Conservation (phyloP, 2,888 invertebrate species). For the Agonopterix alstromeriana region DNA sequence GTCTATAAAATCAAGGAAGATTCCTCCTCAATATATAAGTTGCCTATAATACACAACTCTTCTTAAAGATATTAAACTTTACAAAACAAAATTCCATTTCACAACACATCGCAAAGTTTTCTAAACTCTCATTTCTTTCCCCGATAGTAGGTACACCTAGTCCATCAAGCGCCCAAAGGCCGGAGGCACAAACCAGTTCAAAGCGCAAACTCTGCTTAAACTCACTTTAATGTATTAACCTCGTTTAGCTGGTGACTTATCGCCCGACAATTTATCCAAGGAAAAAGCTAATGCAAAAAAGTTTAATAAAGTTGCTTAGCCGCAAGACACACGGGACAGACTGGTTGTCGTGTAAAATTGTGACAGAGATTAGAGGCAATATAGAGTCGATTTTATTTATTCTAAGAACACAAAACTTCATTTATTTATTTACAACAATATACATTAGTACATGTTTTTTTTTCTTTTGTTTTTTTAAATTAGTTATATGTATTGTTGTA, state of each 20-base stretch:
- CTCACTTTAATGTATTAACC: slow-evolving; percentile 67
- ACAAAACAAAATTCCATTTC: too few relatives aligned
- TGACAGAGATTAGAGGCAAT: not conserved
- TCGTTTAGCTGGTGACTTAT: slow-evolving; percentile 61
- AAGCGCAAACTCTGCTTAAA: slow-evolving; percentile 41
- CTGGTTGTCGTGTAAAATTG: not conserved
- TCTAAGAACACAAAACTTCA: too few relatives aligned
- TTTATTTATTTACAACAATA: too few relatives aligned
- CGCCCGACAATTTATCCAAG: slow-evolving; percentile 59
- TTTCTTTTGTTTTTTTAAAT: too few relatives aligned
- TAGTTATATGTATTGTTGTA: too few relatives aligned
- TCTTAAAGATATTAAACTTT: too few relatives aligned
- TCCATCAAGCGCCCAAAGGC: slow-evolving; percentile 3
- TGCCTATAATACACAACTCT: too few relatives aligned
- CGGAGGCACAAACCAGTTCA: slow-evolving; percentile 28
- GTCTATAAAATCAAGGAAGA: too few relatives aligned
- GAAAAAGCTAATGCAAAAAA: slow-evolving; percentile 57
- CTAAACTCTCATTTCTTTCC: not conserved
- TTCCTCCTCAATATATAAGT: too few relatives aligned
- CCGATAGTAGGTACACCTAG: not conserved
- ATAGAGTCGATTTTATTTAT: not conserved
- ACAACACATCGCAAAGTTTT: too few relatives aligned
- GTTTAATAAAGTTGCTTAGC: slow-evolving; percentile 55
- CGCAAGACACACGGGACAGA: slow-evolving; percentile 19
- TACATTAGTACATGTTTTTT: too few relatives aligned